Evolutionary conservation across 1,140 invertebrate genomes (phyloP).

Genomic region (Gryon sp.): DNA sequence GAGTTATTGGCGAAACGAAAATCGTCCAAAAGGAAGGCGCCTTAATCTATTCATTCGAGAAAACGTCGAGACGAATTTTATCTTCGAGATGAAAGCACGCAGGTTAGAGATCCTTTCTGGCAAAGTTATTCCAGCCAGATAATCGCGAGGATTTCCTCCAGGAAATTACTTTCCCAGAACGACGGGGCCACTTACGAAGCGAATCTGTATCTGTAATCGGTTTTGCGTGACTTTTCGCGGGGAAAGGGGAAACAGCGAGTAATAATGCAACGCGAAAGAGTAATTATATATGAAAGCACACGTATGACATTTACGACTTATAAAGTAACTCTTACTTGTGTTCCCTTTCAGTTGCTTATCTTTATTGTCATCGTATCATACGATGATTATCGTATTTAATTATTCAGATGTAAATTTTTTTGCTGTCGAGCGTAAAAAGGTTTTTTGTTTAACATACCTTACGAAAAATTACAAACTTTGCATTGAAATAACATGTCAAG

Average conservation of each 20-base stretch:
- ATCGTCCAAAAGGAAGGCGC: constrained; percentile 51
- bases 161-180: constrained; percentile 69
- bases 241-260: constrained; percentile 17
- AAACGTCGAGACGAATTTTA: constrained; percentile 55
- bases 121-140: constrained; percentile 65
- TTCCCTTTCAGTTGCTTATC: background rate
- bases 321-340: no score
- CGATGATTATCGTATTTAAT: background rate
- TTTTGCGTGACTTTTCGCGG: constrained; percentile 62
- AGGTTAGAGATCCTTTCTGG: constrained; percentile 59
- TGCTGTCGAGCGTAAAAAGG: no score
- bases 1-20: constrained; percentile 59
- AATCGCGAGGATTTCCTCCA: constrained; percentile 68
- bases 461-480: no score
- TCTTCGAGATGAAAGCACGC: constrained; percentile 56
- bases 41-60: constrained; percentile 62
- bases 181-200: constrained; percentile 61
- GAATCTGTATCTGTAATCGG: constrained; percentile 64
- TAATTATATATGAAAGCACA: constrained; percentile 53
- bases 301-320: constrained; percentile 35
- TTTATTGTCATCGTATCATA: background rate
- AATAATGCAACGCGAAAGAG: constrained; percentile 54
- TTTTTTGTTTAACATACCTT: no score
- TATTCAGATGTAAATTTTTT: no score
- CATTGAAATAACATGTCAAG: no score